Conservation (phyloP, 2,113 vertebrate genomes). For the Rhabdornis inornatus region DNA sequence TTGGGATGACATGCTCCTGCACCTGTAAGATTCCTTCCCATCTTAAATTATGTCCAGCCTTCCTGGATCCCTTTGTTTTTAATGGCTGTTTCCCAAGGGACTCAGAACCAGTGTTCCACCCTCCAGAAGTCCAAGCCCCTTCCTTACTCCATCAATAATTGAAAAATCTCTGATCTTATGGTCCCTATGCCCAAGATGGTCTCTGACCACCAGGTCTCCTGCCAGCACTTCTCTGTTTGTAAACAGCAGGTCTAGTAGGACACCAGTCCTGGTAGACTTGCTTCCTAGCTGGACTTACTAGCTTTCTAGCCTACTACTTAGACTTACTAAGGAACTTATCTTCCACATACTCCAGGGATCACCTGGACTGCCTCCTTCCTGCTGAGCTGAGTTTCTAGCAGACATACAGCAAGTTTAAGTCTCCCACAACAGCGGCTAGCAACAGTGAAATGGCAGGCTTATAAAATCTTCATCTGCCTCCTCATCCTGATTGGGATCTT, state of each 20-base stretch:
- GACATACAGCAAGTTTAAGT: not conserved
- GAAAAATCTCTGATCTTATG: not conserved
- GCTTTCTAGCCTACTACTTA: too few relatives aligned
- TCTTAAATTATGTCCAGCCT: not conserved
- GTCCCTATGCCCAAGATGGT: not conserved
- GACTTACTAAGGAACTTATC: not conserved
- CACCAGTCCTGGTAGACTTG: not conserved
- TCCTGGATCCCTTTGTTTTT: not conserved
- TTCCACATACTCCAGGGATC: not conserved
- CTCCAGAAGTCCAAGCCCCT: not conserved
- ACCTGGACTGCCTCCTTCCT: not conserved
- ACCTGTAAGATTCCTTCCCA: not conserved
- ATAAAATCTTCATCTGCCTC: not conserved
- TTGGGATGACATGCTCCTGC: not conserved
- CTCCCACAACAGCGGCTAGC: not conserved
- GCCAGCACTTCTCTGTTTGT: not conserved
- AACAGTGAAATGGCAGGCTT: not conserved
- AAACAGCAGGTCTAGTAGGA: not conserved
- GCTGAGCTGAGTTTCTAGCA: not conserved
- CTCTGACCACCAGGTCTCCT: not conserved
- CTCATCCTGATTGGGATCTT: not conserved
- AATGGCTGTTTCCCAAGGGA: not conserved
- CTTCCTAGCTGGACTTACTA: not conserved
- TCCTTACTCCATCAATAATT: not conserved
- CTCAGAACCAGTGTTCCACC: too few relatives aligned